A percentile compares a stretch with the other conserved stretches of the same genome.
Conservation (phyloP, 2,888 invertebrate genomes). For the Tanypteryx hageni region DNA sequence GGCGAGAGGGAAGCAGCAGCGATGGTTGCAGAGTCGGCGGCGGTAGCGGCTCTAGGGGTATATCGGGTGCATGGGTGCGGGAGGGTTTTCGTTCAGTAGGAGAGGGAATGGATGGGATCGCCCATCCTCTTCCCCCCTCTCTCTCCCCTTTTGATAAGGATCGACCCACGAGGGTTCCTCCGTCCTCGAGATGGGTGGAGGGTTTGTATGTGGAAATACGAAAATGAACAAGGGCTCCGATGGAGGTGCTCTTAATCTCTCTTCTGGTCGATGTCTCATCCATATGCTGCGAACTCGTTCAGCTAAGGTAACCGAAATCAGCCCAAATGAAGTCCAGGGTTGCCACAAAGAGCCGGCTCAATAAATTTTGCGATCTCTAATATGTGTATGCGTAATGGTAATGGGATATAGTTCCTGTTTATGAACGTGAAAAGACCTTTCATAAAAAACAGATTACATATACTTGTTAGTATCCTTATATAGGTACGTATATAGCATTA, state of each 20-base stretch:
- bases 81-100: not conserved
- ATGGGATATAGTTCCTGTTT: too few relatives aligned
- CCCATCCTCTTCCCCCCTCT: not conserved
- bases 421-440: too few relatives aligned
- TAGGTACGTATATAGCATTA: too few relatives aligned
- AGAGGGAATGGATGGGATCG: not conserved
- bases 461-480: too few relatives aligned
- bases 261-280: not conserved
- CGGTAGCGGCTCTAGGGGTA: too few relatives aligned
- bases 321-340: too few relatives aligned
- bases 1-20: not conserved
- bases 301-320: not conserved
- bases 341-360: too few relatives aligned
- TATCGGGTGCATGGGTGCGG: not conserved
- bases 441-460: too few relatives aligned
- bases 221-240: not conserved
- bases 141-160: constrained; percentile 17
- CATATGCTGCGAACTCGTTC: not conserved
- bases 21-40: not conserved
- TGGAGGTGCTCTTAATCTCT: not conserved
- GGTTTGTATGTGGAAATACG: not conserved
- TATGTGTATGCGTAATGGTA: too few relatives aligned
- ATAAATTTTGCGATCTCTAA: too few relatives aligned
- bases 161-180: not conserved
- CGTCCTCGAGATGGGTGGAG: not conserved